Conservation (phyloP, 2,797 vertebrate species). For the Furcifer pardalis region DNA sequence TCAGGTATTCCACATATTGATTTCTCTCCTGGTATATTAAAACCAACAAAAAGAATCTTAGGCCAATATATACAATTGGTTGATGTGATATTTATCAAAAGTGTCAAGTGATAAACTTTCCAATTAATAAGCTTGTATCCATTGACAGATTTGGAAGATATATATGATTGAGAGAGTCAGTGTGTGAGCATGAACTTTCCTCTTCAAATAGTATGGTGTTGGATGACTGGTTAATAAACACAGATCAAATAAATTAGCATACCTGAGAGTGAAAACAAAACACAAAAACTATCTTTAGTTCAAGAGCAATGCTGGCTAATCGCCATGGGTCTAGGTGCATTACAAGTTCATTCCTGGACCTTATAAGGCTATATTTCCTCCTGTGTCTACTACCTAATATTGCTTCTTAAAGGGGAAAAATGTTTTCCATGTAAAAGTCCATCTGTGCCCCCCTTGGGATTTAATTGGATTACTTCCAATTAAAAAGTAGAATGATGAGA, state of each 20-base stretch:
- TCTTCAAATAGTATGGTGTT: neutral
- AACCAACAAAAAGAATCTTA: constrained; percentile 44
- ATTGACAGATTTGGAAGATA: constrained; percentile 6
- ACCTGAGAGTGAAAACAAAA: neutral
- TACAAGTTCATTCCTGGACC: no score
- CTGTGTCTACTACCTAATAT: no score
- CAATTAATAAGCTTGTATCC: constrained; percentile 1
- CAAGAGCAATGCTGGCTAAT: no score
- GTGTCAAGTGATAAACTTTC: constrained; percentile 1
- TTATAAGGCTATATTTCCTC: no score
- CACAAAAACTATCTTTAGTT: neutral
- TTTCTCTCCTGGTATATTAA: constrained; percentile 64
- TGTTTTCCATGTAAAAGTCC: no score
- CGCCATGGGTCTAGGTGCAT: no score
- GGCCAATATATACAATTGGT: neutral
- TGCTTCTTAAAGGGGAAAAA: no score
- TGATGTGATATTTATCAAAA: constrained; percentile 11
- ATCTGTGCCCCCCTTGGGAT: no score
- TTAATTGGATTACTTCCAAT: no score
- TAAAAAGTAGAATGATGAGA: no score
- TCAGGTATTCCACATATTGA: constrained; percentile 59
- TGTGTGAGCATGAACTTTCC: neutral
- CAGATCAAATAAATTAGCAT: neutral
- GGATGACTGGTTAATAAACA: neutral
- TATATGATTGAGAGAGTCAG: neutral